Conservation (phyloP, 2,113 vertebrate genomes). For the Tetraodon nigroviridis region DNA sequence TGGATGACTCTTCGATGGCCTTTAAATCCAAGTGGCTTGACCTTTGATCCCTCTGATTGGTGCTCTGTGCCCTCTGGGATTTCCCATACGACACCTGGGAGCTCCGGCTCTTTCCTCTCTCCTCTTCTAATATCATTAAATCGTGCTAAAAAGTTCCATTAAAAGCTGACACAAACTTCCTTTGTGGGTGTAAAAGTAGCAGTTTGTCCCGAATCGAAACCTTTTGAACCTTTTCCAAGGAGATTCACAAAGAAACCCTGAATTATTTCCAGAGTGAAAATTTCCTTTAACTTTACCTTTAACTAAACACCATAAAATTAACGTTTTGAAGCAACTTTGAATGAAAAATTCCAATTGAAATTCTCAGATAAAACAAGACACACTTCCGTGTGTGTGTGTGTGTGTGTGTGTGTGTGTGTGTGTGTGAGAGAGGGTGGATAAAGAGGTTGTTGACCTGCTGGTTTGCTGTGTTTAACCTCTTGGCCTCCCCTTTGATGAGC, state of each 20-base stretch:
- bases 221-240: too few species aligned
- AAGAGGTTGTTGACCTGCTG: constrained; percentile 60
- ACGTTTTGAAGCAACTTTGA: too few species aligned
- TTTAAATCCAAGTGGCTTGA: constrained; percentile 61
- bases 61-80: constrained; percentile 29
- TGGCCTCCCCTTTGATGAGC: constrained; percentile 45
- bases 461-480: constrained; percentile 60
- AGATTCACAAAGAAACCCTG: too few species aligned
- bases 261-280: too few species aligned
- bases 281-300: too few species aligned
- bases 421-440: constrained; percentile 28
- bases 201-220: too few species aligned
- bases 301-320: too few species aligned
- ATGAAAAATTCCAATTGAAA: too few species aligned
- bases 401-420: neutral
- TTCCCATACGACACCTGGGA: constrained; percentile 50
- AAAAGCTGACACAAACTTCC: too few species aligned
- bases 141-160: neutral
- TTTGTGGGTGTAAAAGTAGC: too few species aligned
- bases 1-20: constrained; percentile 36
- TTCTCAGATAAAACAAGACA: too few species aligned
- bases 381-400: too few species aligned
- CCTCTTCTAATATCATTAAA: constrained; percentile 15
- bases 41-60: constrained; percentile 54
- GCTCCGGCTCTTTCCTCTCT: constrained; percentile 23